Conservation (phyloP, 2,888 invertebrate species). For the Agrilus cyanescens region DNA sequence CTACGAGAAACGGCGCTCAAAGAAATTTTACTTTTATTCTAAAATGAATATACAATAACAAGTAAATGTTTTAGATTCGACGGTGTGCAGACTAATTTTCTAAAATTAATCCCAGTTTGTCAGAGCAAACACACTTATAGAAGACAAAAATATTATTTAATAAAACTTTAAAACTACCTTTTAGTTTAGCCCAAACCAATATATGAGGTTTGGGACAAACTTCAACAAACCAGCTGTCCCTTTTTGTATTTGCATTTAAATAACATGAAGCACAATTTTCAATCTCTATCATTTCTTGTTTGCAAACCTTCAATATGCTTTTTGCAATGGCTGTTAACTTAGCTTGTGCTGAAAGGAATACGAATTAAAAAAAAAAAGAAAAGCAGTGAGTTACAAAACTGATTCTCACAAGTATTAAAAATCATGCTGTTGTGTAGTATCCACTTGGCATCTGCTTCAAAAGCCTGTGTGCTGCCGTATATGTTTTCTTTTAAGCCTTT, state of each 20-base stretch:
- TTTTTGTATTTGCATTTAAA: conserved; percentile 66
- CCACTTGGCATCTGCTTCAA: conserved; percentile 86
- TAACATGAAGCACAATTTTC: conserved; percentile 92
- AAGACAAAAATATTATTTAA: too few species aligned
- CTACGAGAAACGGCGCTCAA: too few species aligned
- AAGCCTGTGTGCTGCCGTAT: conserved; percentile 82
- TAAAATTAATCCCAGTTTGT: too few species aligned
- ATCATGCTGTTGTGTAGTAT: conserved; percentile 87
- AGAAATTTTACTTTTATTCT: too few species aligned
- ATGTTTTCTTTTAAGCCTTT: conserved; percentile 60
- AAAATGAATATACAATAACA: too few species aligned
- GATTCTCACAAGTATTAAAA: conserved; percentile 69
- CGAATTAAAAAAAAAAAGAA: not conserved
- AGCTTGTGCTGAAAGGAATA: conserved; percentile 50
- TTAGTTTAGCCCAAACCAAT: conserved; percentile 91
- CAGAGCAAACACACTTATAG: too few species aligned
- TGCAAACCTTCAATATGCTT: conserved; percentile 68
- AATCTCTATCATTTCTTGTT: conserved; percentile 82
- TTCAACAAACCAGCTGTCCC: conserved; percentile 81
- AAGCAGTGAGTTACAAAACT: conserved; percentile 1
- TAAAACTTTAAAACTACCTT: conserved; percentile 41
- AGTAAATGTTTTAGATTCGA: too few species aligned
- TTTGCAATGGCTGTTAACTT: conserved; percentile 69
- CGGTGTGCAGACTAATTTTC: too few species aligned
- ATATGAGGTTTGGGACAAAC: conserved; percentile 84